phyloP scores from a whole-genome alignment of 2,888 invertebrate species.

The Eurytoma californica region DNA sequence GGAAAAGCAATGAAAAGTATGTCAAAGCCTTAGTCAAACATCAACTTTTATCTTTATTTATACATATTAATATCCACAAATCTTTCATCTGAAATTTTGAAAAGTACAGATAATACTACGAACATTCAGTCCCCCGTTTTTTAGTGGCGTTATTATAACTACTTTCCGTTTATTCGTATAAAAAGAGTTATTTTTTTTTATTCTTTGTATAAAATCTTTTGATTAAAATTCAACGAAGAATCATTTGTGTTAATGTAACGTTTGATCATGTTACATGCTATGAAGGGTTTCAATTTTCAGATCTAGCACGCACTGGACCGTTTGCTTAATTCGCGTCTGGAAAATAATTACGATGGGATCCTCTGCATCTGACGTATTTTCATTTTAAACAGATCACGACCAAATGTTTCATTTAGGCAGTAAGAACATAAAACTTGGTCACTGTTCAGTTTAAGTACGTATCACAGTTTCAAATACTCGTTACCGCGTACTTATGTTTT shows the following conservation, averaged over 20 bases:
- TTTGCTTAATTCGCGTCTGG: neutral
- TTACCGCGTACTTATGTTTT: neutral
- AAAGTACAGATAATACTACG: conserved; percentile 49
- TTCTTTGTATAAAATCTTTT: conserved; percentile 64
- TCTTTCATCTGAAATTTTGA: conserved; percentile 47
- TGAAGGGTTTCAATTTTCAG: conserved; percentile 24
- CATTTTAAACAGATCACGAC: neutral
- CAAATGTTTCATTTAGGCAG: conserved; percentile 29
- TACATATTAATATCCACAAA: conserved; percentile 41
- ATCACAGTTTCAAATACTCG: conserved; percentile 34
- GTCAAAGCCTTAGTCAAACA: conserved; percentile 42
- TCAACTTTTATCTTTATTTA: conserved; percentile 53
- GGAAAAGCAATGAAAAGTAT: neutral
- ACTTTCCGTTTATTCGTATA: conserved; percentile 59
- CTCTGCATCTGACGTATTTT: conserved; percentile 16
- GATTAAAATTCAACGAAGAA: conserved; percentile 56
- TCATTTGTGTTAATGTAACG: conserved; percentile 16
- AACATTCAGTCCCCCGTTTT: conserved; percentile 3
- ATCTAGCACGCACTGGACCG: conserved; percentile 47
- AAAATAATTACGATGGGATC: conserved; percentile 2
- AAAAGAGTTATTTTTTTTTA: conserved; percentile 56
- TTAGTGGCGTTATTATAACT: conserved; percentile 24
- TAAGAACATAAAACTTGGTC: conserved; percentile 17
- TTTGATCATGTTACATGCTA: conserved; percentile 21
- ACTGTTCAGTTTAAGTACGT: conserved; percentile 33